Conservation (phyloP, 2,888 invertebrate species). For the Octonoba sinensis region DNA sequence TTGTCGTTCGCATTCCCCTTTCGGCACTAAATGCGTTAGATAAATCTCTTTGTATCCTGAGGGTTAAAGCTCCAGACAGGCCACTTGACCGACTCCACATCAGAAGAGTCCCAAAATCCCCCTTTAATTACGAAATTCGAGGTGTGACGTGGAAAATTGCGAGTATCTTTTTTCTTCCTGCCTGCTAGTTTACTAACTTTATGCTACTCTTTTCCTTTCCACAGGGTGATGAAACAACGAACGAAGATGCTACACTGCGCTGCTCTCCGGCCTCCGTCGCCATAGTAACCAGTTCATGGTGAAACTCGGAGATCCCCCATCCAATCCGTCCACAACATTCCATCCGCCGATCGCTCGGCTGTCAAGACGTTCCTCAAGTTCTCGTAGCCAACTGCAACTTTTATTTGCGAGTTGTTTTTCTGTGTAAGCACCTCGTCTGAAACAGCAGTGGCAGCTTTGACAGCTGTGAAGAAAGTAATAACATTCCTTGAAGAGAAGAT, state of each 20-base stretch:
- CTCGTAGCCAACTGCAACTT: not conserved
- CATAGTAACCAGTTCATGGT: constrained; percentile 43
- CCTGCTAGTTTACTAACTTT: constrained; percentile 30
- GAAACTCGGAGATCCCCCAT: constrained; percentile 12
- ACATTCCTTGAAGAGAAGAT: too few species aligned
- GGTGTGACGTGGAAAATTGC: not conserved
- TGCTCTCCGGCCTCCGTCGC: constrained; percentile 50
- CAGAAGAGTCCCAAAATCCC: constrained; percentile 36
- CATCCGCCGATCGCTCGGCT: constrained; percentile 38
- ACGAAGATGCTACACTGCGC: constrained; percentile 21
- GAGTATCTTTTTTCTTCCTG: constrained; percentile 11
- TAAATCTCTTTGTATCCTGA: too few species aligned
- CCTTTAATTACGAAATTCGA: constrained; percentile 48
- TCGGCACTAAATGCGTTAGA: too few species aligned
- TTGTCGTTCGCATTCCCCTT: too few species aligned
- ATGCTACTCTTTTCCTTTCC: constrained; percentile 14
- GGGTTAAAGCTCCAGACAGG: too few species aligned
- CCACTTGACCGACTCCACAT: not conserved
- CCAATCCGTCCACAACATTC: constrained; percentile 48
- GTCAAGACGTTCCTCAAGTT: constrained; percentile 33
- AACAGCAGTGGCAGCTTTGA: too few species aligned
- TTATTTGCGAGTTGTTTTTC: not conserved
- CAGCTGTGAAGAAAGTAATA: too few species aligned
- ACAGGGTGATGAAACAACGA: constrained; percentile 42
- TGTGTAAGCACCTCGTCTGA: not conserved